phyloP scores from a whole-genome alignment of 2,113 vertebrate genomes.

The Mesembrinibis cayennensis region DNA sequence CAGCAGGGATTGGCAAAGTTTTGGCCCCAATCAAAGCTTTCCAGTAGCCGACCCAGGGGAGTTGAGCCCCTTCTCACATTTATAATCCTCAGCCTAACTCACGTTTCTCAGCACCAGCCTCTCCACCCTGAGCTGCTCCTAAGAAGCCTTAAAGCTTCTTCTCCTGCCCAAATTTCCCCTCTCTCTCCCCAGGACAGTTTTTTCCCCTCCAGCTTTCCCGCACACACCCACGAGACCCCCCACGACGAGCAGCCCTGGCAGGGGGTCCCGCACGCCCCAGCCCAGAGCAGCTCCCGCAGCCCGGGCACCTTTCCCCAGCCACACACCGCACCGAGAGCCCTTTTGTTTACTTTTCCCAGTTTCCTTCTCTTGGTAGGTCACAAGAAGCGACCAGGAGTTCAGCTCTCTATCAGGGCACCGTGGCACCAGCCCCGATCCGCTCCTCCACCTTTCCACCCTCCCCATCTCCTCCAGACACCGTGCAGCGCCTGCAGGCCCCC shows the following conservation, averaged over 20 bases:
- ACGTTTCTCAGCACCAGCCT: neutral
- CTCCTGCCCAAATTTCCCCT: neutral
- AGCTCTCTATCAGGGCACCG: neutral
- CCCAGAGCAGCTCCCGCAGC: neutral
- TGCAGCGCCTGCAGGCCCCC: accelerated
- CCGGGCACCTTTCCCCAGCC: neutral
- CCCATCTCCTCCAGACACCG: accelerated
- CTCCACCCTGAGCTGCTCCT: neutral
- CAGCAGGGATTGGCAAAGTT: neutral
- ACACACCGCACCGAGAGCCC: accelerated
- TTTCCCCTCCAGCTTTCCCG: neutral
- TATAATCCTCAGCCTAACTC: conserved; percentile 19
- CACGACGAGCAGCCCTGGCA: neutral
- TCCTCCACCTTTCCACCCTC: neutral
- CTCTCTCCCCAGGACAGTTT: neutral
- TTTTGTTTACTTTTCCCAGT: conserved; percentile 27
- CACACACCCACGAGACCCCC: neutral
- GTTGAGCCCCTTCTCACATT: neutral
- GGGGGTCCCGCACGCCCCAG: neutral
- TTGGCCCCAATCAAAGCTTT: neutral
- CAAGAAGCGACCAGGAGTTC: neutral
- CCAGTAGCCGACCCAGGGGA: neutral
- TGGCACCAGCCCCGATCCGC: accelerated
- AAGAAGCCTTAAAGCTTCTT: neutral
- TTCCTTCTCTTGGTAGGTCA: neutral